Percentiles rank a stretch among this genome's conserved stretches.
Evolutionary conservation across 2,888 invertebrate genomes (phyloP).

Genomic region (Machimus atricapillus): DNA sequence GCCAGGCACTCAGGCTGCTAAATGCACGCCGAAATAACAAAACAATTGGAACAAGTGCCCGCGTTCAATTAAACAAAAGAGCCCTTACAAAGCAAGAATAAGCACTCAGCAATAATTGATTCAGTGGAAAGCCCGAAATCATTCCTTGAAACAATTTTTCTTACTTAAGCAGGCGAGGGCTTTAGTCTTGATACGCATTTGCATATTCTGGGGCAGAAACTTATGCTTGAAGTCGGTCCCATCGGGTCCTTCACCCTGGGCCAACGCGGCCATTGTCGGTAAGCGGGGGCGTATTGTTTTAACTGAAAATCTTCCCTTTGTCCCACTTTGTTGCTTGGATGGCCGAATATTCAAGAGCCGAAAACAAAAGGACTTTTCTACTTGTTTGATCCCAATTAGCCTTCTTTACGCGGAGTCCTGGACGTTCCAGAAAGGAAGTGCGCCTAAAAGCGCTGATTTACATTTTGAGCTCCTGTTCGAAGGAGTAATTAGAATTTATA

Average conservation of each 20-base stretch:
- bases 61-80: constrained; percentile 35
- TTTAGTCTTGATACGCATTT: constrained; percentile 19
- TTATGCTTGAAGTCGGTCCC: background rate
- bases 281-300: constrained; percentile 4
- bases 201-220: constrained; percentile 4
- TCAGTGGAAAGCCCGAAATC: constrained; percentile 34
- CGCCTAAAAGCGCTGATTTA: background rate
- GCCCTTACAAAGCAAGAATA: constrained; percentile 26
- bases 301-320: constrained; percentile 5
- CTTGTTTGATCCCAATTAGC: constrained; percentile 33
- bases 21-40: constrained; percentile 23
- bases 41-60: constrained; percentile 22
- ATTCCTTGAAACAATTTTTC: constrained; percentile 35
- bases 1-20: constrained; percentile 24
- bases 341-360: constrained; percentile 3
- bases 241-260: background rate
- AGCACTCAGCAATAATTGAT: constrained; percentile 35
- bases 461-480: background rate
- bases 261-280: background rate
- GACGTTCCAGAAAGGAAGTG: background rate
- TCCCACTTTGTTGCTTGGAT: background rate
- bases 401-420: background rate
- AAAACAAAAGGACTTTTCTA: constrained; percentile 16
- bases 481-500: background rate
- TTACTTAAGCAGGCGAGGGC: constrained; percentile 13